A percentile compares a stretch with the other conserved stretches of the same genome.
Evolutionary conservation across 2,797 vertebrate genomes (phyloP).

Genomic region (Microcaecilia unicolor): DNA sequence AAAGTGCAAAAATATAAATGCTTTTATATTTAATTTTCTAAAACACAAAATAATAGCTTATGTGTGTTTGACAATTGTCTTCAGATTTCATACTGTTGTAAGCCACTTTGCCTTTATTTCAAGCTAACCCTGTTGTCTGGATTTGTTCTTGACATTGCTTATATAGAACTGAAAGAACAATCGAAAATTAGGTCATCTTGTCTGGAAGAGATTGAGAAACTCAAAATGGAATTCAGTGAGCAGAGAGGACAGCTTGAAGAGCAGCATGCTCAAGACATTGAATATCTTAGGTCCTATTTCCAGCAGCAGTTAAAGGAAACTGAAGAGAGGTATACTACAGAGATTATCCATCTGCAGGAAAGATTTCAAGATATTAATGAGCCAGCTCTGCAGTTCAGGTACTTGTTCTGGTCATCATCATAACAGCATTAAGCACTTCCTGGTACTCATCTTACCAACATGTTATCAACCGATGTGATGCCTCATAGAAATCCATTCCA

Average conservation of each 20-base stretch:
- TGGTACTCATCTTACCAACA: background rate
- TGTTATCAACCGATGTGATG: too few relatives aligned
- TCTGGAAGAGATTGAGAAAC: conserved; percentile 34
- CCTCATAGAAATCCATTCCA: too few relatives aligned
- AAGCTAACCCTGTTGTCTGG: too few relatives aligned
- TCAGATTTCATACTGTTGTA: too few relatives aligned
- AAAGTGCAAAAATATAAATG: too few relatives aligned
- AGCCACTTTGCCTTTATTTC: too few relatives aligned
- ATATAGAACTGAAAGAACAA: too few relatives aligned
- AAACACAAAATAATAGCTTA: too few relatives aligned
- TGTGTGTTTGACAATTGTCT: too few relatives aligned
- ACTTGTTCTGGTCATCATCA: conserved; percentile 1
- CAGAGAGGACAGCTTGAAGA: conserved; percentile 59
- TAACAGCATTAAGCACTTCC: background rate
- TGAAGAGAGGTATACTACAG: conserved; percentile 55
- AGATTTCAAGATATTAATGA: conserved; percentile 49
- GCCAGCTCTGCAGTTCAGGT: conserved; percentile 56
- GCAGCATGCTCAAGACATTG: conserved; percentile 62
- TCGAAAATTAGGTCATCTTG: conserved; percentile 11
- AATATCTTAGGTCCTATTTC: conserved; percentile 62
- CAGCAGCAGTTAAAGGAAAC: conserved; percentile 65
- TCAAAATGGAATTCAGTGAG: conserved; percentile 51
- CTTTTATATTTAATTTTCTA: too few relatives aligned
- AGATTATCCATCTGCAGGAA: conserved; percentile 62
- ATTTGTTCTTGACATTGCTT: too few relatives aligned